Conservation (phyloP, 2,797 vertebrate species). For the Echiichthys vipera region DNA sequence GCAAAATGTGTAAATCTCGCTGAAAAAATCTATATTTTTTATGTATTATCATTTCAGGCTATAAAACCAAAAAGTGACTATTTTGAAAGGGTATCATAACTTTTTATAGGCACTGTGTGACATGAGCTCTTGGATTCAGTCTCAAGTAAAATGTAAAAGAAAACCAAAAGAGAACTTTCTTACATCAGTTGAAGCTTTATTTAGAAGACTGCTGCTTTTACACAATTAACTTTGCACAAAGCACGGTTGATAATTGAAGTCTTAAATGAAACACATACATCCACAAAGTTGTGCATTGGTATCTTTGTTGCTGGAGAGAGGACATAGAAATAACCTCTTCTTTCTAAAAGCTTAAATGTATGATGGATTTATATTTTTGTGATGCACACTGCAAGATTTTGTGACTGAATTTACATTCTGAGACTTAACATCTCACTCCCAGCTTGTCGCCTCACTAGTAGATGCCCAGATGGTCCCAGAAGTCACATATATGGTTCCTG, state of each 20-base stretch:
- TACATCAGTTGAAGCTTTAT: no score
- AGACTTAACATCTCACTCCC: not conserved
- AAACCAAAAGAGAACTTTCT: not conserved
- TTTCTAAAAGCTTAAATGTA: not conserved
- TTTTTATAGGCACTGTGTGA: no score
- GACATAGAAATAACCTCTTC: not conserved
- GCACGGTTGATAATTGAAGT: not conserved
- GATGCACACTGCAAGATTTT: not conserved
- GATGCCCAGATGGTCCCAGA: constrained; percentile 84
- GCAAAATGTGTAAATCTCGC: no score
- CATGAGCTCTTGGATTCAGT: not conserved
- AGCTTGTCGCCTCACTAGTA: constrained; percentile 59
- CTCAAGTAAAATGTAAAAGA: not conserved
- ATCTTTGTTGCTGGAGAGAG: not conserved
- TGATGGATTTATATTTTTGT: not conserved
- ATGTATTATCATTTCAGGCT: no score
- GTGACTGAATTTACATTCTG: not conserved
- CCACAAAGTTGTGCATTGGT: not conserved
- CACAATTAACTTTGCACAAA: not conserved
- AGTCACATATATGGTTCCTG: constrained; percentile 80
- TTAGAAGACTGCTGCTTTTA: not conserved
- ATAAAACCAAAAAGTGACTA: no score
- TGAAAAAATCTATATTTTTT: no score
- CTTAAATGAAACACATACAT: not conserved
- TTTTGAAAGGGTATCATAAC: no score